Evolutionary conservation across 2,888 invertebrate species (phyloP).

Genomic region (Hesperia comma): DNA sequence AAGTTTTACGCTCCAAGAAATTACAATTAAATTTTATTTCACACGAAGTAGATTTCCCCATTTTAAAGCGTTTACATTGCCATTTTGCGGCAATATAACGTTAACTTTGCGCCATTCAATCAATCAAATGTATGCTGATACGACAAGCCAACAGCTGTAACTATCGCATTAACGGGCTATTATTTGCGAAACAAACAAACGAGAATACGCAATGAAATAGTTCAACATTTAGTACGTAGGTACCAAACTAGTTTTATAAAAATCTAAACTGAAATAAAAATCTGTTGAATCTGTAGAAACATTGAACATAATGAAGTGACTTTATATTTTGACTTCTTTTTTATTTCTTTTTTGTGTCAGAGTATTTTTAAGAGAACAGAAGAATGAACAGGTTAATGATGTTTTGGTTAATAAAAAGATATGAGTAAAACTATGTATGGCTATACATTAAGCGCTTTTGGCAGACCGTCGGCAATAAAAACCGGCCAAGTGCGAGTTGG

Average conservation of each 20-base stretch:
- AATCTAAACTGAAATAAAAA: background rate
- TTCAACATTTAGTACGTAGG: background rate
- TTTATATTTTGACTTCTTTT: too few species aligned
- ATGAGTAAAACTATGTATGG: too few species aligned
- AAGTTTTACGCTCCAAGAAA: background rate
- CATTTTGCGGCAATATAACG: background rate
- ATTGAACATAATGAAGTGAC: too few species aligned
- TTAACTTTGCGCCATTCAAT: conserved; percentile 23
- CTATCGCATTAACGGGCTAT: conserved; percentile 17
- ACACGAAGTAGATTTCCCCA: background rate
- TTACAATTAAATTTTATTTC: background rate
- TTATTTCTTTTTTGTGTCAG: too few species aligned
- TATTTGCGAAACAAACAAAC: conserved; percentile 18
- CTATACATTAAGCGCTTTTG: too few species aligned
- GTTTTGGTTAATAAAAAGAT: too few species aligned
- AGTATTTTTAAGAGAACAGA: too few species aligned
- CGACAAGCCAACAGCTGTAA: conserved; percentile 16
- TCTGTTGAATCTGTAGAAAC: too few species aligned
- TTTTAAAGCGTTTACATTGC: background rate
- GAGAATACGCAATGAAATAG: conserved; percentile 1
- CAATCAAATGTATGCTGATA: conserved; percentile 31
- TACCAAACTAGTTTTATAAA: conserved; percentile 1
- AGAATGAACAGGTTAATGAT: too few species aligned
- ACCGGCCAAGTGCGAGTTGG: too few species aligned
- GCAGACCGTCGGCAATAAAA: too few species aligned